A percentile compares a stretch with the other conserved stretches of the same genome.
Evolutionary conservation across 1,140 invertebrate genomes (phyloP).

Genomic region (Drosophila obscura): DNA sequence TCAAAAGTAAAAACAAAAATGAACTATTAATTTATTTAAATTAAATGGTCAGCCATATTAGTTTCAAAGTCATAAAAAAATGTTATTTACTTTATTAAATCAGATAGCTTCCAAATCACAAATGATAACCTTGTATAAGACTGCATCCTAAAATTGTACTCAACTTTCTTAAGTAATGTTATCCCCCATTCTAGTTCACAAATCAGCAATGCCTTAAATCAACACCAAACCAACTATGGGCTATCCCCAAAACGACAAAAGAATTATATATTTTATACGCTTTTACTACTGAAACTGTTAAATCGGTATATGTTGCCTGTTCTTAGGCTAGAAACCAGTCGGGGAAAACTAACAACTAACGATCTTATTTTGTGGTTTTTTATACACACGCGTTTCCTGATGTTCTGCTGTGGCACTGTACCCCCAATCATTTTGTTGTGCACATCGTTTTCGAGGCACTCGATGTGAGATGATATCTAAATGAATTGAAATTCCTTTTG

Average conservation of each 20-base stretch:
- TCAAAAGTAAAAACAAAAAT: too few species aligned
- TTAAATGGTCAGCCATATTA: too few species aligned
- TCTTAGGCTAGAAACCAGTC: constrained; percentile 2
- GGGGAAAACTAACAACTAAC: not conserved
- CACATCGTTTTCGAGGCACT: constrained; percentile 74
- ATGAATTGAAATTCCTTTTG: constrained; percentile 61
- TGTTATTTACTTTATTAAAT: too few species aligned
- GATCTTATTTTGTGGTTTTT: constrained; percentile 31
- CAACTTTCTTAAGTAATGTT: not conserved
- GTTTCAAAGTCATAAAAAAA: too few species aligned
- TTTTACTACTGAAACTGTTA: constrained; percentile 43
- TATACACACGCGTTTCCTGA: constrained; percentile 29
- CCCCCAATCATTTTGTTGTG: constrained; percentile 49
- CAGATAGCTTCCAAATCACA: too few species aligned
- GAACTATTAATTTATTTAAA: too few species aligned
- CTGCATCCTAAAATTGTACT: not conserved
- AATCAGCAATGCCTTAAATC: not conserved
- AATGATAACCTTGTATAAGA: not conserved
- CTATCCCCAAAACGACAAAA: not conserved
- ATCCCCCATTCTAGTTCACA: not conserved
- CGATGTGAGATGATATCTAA: constrained; percentile 11
- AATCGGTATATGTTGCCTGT: constrained; percentile 6
- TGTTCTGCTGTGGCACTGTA: constrained; percentile 58
- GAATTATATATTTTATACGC: constrained; percentile 61
- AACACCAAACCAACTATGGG: not conserved